Conservation (phyloP, 2,888 invertebrate species). For the Stictocephala bisonia region DNA sequence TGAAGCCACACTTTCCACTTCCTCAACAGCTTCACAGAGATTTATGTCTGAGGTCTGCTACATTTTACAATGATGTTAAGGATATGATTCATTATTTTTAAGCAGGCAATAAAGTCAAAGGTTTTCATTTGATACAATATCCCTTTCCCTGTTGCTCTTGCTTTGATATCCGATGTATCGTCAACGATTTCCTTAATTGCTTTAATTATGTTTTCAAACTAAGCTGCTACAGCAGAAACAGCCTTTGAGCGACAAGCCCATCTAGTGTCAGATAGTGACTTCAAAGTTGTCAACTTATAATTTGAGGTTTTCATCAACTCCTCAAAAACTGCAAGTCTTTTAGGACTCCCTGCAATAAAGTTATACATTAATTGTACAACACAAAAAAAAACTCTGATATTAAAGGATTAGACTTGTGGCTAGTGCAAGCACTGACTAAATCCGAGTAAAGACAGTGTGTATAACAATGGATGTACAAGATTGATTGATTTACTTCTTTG, state of each 20-base stretch:
- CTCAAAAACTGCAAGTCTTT: constrained; percentile 65
- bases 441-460: constrained; percentile 45
- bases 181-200: not conserved
- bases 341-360: constrained; percentile 49
- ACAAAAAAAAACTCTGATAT: too few species aligned
- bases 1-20: not conserved
- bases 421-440: constrained; percentile 28
- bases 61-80: not conserved
- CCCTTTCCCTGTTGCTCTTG: not conserved
- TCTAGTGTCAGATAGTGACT: constrained; percentile 6
- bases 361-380: constrained; percentile 47
- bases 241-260: constrained; percentile 9
- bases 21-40: not conserved
- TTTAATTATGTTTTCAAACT: not conserved
- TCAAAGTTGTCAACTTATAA: not conserved
- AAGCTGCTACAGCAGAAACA: not conserved
- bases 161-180: not conserved
- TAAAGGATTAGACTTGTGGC: too few species aligned
- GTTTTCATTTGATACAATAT: constrained; percentile 1
- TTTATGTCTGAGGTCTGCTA: not conserved
- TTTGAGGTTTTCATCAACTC: constrained; percentile 71
- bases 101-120: not conserved
- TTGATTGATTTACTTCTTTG: constrained; percentile 41
- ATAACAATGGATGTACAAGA: constrained; percentile 42
- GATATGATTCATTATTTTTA: constrained; percentile 2